Percentiles rank a stretch among this genome's conserved stretches.
Conservation (phyloP, 2,113 vertebrate genomes). For the Halichoerus grypus region DNA sequence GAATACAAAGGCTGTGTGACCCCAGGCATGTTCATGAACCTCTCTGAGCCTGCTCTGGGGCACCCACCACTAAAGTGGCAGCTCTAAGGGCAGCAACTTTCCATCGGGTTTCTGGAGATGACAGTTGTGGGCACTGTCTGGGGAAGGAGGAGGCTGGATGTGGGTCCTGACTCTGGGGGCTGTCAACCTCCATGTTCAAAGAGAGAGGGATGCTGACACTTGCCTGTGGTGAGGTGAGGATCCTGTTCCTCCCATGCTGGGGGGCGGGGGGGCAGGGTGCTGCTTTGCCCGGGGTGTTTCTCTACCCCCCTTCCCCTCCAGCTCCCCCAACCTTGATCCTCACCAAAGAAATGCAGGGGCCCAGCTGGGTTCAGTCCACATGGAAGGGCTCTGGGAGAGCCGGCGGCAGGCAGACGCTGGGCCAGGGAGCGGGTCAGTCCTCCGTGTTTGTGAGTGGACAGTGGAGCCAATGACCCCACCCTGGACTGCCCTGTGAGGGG, state of each 20-base stretch:
- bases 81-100: background rate
- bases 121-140: background rate
- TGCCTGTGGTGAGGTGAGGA: background rate
- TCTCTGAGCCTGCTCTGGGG: background rate
- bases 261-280: fast-evolving
- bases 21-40: background rate
- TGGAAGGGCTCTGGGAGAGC: background rate
- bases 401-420: background rate
- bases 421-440: background rate
- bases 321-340: background rate
- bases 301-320: background rate
- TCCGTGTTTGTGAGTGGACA: background rate
- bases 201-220: background rate
- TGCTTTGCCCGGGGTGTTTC: background rate
- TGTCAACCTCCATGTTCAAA: background rate
- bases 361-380: background rate
- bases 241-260: background rate
- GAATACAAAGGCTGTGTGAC: background rate
- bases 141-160: background rate
- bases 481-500: background rate
- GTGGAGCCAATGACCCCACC: too few relatives aligned
- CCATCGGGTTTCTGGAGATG: constrained; percentile 5
- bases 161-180: background rate
- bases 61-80: background rate
- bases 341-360: background rate